A percentile compares a stretch with the other conserved stretches of the same genome.
Conservation (phyloP, 2,888 invertebrate species). For the Caenorhabditis uteleia region DNA sequence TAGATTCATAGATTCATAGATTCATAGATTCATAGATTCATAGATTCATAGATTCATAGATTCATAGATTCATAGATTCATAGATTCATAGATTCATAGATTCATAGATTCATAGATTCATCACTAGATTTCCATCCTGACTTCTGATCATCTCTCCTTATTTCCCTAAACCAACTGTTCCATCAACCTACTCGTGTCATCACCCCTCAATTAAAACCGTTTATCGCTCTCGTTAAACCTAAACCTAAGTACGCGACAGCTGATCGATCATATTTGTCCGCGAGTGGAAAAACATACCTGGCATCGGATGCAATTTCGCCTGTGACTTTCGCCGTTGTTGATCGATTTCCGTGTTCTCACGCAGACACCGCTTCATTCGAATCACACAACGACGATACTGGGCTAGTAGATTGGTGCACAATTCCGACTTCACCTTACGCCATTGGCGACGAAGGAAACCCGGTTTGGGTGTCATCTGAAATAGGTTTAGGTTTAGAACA, state of each 20-base stretch:
- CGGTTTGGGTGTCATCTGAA: slow-evolving; percentile 48
- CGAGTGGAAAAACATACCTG: slow-evolving; percentile 45
- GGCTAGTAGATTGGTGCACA: slow-evolving; percentile 24
- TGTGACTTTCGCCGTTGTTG: slow-evolving; percentile 43
- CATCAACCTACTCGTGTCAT: slow-evolving; percentile 1
- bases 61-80: too few relatives aligned
- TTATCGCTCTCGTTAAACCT: slow-evolving; percentile 3
- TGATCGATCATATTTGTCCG: too few relatives aligned
- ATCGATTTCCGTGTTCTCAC: slow-evolving; percentile 39
- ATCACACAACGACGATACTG: slow-evolving; percentile 42
- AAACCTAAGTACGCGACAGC: too few relatives aligned
- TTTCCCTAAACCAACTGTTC: too few relatives aligned
- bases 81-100: too few relatives aligned
- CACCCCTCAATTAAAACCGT: slow-evolving; percentile 2
- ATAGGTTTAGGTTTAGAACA: background rate
- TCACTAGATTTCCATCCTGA: too few relatives aligned
- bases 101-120: too few relatives aligned
- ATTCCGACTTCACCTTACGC: slow-evolving; percentile 35
- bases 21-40: too few relatives aligned
- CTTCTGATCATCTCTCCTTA: too few relatives aligned
- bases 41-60: too few relatives aligned
- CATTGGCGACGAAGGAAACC: slow-evolving; percentile 41
- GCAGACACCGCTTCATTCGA: slow-evolving; percentile 41
- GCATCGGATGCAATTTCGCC: slow-evolving; percentile 49
- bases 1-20: too few relatives aligned